phyloP scores from a whole-genome alignment of 2,888 invertebrate genomes.

The Quadroppia sp. region DNA sequence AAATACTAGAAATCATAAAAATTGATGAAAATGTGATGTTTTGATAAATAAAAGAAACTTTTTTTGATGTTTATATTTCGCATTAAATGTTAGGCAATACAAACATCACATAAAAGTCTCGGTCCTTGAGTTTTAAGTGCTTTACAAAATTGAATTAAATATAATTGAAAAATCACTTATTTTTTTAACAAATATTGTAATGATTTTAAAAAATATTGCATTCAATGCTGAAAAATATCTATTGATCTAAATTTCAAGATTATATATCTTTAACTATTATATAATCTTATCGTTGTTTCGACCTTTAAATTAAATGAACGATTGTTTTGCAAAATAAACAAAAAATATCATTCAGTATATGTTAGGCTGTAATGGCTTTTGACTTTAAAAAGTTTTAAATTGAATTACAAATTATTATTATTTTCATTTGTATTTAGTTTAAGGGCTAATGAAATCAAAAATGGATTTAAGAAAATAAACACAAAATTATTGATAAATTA shows the following conservation, averaged over 20 bases:
- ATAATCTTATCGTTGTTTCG: slow-evolving; percentile 7
- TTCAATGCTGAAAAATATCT: neutral
- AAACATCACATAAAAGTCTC: neutral
- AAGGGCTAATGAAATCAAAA: too few relatives aligned
- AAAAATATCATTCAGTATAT: too few relatives aligned
- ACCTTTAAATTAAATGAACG: neutral
- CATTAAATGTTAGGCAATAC: neutral
- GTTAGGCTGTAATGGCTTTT: too few relatives aligned
- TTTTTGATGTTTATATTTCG: neutral
- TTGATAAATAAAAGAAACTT: neutral
- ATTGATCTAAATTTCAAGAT: neutral
- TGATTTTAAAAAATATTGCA: neutral
- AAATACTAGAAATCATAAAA: too few relatives aligned
- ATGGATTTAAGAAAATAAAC: too few relatives aligned
- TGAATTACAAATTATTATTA: too few relatives aligned
- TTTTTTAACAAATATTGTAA: neutral
- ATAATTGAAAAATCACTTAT: neutral
- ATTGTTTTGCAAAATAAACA: too few relatives aligned
- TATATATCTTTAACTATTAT: neutral
- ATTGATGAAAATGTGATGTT: too few relatives aligned
- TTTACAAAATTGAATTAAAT: neutral
- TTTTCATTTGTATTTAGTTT: too few relatives aligned
- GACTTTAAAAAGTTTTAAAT: too few relatives aligned
- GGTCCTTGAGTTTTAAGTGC: slow-evolving; percentile 6
- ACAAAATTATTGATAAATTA: too few relatives aligned